phyloP scores from a whole-genome alignment of 2,888 invertebrate species.

The Thelaira solivaga region DNA sequence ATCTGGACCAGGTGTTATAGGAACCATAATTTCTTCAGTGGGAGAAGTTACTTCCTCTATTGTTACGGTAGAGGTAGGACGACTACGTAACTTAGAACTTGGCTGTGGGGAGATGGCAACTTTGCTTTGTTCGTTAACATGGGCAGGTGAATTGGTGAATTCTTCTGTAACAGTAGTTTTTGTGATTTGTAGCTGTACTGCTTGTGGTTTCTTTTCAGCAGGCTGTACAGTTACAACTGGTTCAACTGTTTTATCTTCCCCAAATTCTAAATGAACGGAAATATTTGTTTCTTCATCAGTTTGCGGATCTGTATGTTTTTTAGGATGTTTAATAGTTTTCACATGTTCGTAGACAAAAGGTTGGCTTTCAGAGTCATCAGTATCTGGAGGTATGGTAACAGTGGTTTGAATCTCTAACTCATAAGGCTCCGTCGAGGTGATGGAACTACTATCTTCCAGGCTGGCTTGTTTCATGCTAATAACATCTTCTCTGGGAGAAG shows the following conservation, averaged over 20 bases:
- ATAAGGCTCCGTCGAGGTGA: conserved; percentile 74
- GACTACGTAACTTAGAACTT: conserved; percentile 65
- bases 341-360: conserved; percentile 72
- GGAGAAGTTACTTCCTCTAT: conserved; percentile 79
- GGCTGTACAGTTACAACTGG: conserved; percentile 22
- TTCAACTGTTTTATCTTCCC: conserved; percentile 56
- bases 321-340: conserved; percentile 72
- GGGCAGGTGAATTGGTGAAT: conserved; percentile 68
- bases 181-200: conserved; percentile 71
- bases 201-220: conserved; percentile 63
- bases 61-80: conserved; percentile 78
- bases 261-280: conserved; percentile 67
- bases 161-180: conserved; percentile 72
- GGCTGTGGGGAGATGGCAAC: conserved; percentile 68
- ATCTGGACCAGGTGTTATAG: conserved; percentile 78
- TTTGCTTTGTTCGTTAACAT: conserved; percentile 71
- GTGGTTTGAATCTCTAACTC: conserved; percentile 79
- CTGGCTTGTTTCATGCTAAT: conserved; percentile 52
- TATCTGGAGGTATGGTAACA: conserved; percentile 79
- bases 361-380: conserved; percentile 75
- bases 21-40: conserved; percentile 77
- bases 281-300: conserved; percentile 71
- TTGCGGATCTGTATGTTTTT: conserved; percentile 73
- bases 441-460: conserved; percentile 68
- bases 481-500: conserved; percentile 66